Conservation (phyloP, 2,888 invertebrate species). For the Lithophane socia region DNA sequence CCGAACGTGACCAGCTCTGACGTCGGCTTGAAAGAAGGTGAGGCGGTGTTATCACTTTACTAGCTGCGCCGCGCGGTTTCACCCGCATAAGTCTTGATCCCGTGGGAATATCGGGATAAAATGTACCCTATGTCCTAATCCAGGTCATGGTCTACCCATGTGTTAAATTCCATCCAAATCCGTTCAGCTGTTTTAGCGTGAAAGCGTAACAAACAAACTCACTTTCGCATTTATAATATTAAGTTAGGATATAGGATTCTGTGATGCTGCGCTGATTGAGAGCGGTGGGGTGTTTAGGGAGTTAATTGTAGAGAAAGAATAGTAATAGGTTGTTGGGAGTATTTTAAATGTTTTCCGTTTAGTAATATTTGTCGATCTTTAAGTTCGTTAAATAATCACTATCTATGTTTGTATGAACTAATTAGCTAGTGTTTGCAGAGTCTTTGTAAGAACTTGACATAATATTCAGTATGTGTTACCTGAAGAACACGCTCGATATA, state of each 20-base stretch:
- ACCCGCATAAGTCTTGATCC: no score
- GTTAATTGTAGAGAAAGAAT: not conserved
- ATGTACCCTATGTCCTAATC: no score
- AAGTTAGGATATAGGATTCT: no score
- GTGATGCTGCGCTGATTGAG: slow-evolving; percentile 1
- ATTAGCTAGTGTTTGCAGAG: not conserved
- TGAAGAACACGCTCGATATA: not conserved
- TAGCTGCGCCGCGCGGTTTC: no score
- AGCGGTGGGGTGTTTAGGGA: not conserved
- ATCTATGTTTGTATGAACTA: not conserved
- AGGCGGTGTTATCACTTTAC: slow-evolving; percentile 14
- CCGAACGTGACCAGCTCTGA: slow-evolving; percentile 83
- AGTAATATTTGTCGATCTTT: not conserved
- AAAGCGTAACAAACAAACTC: no score
- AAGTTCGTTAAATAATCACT: not conserved
- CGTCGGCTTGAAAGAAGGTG: slow-evolving; percentile 83
- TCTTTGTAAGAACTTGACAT: not conserved
- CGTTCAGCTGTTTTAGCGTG: no score
- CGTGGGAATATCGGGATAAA: no score
- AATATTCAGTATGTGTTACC: not conserved
- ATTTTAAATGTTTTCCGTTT: not conserved
- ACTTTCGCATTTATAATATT: no score
- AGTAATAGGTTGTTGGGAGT: not conserved
- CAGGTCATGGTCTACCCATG: no score
- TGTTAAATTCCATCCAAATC: no score